Percentiles rank a stretch among this genome's conserved stretches.
Evolutionary conservation across 2,797 vertebrate species (phyloP).

Genomic region (Chanos chanos): DNA sequence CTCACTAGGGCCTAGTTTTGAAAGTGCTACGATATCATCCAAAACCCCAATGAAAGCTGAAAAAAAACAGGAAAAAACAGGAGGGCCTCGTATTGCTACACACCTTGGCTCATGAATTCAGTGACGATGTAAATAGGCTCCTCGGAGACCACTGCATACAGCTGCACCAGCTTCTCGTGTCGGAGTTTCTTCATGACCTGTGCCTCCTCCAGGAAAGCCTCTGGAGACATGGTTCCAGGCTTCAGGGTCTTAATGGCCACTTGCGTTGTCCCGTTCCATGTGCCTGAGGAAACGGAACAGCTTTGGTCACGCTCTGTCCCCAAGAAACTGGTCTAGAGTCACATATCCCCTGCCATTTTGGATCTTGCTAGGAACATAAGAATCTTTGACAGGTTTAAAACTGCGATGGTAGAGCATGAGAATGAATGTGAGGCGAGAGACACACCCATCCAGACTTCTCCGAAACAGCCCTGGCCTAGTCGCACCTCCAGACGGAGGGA

Average conservation of each 20-base stretch:
- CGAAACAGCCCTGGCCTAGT: conserved; percentile 96
- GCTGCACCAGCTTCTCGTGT: conserved; percentile 93
- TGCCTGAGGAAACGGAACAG: conserved; percentile 67
- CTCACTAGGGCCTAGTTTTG: no score
- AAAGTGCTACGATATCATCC: not conserved
- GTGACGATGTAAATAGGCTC: conserved; percentile 97
- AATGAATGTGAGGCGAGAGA: not conserved
- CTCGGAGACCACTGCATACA: conserved; percentile 92
- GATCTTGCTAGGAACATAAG: not conserved
- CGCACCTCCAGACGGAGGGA: conserved; percentile 91
- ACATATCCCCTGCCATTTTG: not conserved
- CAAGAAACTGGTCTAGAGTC: no score
- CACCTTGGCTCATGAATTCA: conserved; percentile 96
- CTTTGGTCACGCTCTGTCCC: no score
- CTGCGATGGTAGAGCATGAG: no score
- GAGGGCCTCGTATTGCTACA: not conserved
- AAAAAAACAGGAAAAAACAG: no score
- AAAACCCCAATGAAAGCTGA: no score
- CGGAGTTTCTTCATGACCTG: conserved; percentile 97
- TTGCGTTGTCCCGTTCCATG: conserved; percentile 91
- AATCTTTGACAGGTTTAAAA: not conserved
- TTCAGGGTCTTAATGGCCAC: conserved; percentile 96
- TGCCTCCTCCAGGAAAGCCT: conserved; percentile 95
- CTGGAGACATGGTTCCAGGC: conserved; percentile 93
- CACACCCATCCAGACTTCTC: conserved; percentile 99